Percentiles rank a stretch among this genome's conserved stretches.
Conservation (phyloP, 2,113 vertebrate species). For the Anhinga anhinga region DNA sequence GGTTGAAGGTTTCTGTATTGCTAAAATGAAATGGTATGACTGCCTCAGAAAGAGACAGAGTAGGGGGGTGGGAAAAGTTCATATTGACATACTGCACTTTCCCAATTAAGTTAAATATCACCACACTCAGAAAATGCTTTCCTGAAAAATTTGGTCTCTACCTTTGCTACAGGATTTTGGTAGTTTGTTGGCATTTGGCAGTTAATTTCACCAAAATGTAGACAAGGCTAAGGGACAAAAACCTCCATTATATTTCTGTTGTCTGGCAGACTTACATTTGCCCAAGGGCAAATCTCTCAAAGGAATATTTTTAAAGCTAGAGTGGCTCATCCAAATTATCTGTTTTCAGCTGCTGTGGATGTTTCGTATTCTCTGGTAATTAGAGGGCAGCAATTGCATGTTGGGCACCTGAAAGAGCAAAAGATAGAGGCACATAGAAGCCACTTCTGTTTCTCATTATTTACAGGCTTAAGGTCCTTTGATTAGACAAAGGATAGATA, state of each 20-base stretch:
- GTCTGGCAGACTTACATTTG: background rate
- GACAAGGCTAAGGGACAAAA: background rate
- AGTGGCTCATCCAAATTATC: background rate
- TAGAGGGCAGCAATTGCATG: background rate
- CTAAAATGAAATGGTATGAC: constrained; percentile 48
- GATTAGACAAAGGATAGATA: constrained; percentile 39
- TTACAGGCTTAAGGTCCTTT: constrained; percentile 7
- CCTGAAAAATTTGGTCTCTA: background rate
- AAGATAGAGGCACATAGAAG: background rate
- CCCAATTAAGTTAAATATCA: constrained; percentile 64
- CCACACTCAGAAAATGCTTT: background rate
- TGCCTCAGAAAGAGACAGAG: constrained; percentile 35
- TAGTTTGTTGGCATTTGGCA: constrained; percentile 11
- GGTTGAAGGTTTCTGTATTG: constrained; percentile 54
- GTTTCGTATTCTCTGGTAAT: background rate
- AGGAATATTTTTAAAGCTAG: background rate
- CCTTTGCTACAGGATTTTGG: constrained; percentile 3
- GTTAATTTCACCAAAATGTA: constrained; percentile 13
- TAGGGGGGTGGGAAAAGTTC: constrained; percentile 45
- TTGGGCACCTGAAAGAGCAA: background rate
- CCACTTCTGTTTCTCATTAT: background rate
- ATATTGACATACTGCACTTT: constrained; percentile 51
- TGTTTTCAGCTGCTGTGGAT: background rate
- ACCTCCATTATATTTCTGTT: background rate
- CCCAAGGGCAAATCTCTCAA: background rate